phyloP scores from a whole-genome alignment of 2,113 vertebrate genomes.

The Dasypus novemcinctus region DNA sequence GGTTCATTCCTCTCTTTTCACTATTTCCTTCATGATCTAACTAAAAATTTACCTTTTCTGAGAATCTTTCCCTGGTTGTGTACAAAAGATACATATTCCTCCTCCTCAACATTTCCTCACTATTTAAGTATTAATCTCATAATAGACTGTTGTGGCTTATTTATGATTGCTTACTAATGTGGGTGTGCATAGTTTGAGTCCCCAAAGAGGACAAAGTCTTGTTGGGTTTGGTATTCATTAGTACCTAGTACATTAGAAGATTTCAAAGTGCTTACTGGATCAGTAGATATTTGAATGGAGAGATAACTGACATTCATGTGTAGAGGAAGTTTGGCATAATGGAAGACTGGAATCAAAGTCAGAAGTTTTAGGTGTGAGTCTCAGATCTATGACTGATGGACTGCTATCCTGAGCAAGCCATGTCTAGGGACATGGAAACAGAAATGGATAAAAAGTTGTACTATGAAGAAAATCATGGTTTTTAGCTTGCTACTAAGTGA shows the following conservation, averaged over 20 bases:
- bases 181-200: not conserved
- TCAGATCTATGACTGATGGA: not conserved
- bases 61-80: not conserved
- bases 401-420: not conserved
- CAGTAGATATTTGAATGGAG: not conserved
- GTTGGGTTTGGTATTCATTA: not conserved
- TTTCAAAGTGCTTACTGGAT: not conserved
- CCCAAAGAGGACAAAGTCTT: not conserved
- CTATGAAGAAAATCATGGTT: not conserved
- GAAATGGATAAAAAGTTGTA: not conserved
- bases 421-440: not conserved
- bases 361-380: not conserved
- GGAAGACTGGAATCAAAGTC: not conserved
- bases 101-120: not conserved
- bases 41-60: not conserved
- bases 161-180: not conserved
- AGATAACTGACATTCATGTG: not conserved
- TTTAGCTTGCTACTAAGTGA: not conserved
- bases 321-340: not conserved
- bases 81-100: not conserved
- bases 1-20: not conserved
- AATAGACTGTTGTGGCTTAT: not conserved
- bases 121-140: not conserved
- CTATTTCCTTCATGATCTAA: not conserved
- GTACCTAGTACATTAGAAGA: not conserved